A percentile compares a stretch with the other conserved stretches of the same genome.
These are phyloP conservation scores for Parascotia fuliginaria DNA, from an alignment of 2,888 invertebrate genomes.

Conservation along the genomic window DNA sequence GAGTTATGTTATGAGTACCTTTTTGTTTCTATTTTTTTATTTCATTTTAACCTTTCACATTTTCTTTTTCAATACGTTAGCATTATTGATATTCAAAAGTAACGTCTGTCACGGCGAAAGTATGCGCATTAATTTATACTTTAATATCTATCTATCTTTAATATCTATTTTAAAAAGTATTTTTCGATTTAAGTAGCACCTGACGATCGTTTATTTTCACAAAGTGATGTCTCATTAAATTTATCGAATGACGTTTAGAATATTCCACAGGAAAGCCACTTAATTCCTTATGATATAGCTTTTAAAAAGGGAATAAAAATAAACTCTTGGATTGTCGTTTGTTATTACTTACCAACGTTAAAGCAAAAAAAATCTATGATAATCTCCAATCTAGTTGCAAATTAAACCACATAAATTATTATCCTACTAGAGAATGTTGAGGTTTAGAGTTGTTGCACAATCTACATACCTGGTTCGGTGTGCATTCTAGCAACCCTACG, in stretches of 20 bases:
- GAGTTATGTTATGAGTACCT: too few species aligned
- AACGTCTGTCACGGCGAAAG: not conserved
- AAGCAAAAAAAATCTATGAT: conserved; percentile 61
- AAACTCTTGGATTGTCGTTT: conserved; percentile 42
- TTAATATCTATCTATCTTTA: too few species aligned
- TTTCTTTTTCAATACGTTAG: too few species aligned
- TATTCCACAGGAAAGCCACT: conserved; percentile 31
- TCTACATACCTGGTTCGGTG: conserved; percentile 66
- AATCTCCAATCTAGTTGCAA: conserved; percentile 62
- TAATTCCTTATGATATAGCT: conserved; percentile 43
- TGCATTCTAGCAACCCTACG: conserved; percentile 40
- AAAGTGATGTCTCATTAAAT: conserved; percentile 24
- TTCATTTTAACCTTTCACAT: too few species aligned
- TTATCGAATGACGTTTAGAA: conserved; percentile 33
- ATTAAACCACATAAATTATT: conserved; percentile 80
- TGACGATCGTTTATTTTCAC: conserved; percentile 32
- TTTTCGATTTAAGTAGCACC: conserved; percentile 24
- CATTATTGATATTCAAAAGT: too few species aligned
- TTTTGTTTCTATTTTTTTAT: too few species aligned
- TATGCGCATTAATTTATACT: conserved; percentile 17
- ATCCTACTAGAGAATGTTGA: conserved; percentile 61
- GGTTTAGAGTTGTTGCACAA: conserved; percentile 35
- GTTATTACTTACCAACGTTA: conserved; percentile 45
- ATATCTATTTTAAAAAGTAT: too few species aligned
- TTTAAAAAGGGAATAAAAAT: conserved; percentile 55